phyloP scores from a whole-genome alignment of 53 echinoderm and acorn worm species.

The Temnopleurus reevesii region DNA sequence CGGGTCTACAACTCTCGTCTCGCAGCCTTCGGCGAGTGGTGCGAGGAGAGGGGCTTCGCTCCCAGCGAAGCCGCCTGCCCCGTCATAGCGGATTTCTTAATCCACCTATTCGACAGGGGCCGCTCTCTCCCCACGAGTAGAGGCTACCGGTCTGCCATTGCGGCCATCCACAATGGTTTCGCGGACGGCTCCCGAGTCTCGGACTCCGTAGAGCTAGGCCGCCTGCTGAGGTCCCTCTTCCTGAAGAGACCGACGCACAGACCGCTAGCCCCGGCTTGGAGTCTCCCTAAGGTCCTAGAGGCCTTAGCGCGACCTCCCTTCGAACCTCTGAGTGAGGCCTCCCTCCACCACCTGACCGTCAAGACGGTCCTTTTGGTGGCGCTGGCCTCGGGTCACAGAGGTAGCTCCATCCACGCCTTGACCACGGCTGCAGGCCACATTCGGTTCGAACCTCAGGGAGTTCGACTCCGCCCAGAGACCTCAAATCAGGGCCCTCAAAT shows the following conservation, averaged over 20 bases:
- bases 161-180: conserved; percentile 2
- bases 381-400: neutral
- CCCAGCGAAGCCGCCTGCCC: conserved; percentile 32
- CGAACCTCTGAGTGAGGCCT: neutral
- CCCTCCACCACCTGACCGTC: neutral
- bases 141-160: conserved; percentile 47
- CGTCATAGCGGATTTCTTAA: conserved; percentile 36
- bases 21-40: neutral
- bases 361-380: neutral
- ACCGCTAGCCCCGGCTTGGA: neutral
- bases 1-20: conserved; percentile 29
- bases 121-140: neutral
- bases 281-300: conserved; percentile 7
- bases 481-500: too few species aligned
- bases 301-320: neutral
- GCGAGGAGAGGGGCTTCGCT: neutral
- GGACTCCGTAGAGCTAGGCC: neutral
- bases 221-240: conserved; percentile 37
- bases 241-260: neutral
- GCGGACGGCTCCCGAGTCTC: conserved; percentile 40
- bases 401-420: conserved; percentile 4
- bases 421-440: neutral
- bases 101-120: neutral
- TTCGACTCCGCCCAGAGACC: neutral
- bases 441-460: neutral